Percentiles rank a stretch among this genome's conserved stretches.
Conservation (phyloP, 2,888 invertebrate genomes). For the Protonemura montana region DNA sequence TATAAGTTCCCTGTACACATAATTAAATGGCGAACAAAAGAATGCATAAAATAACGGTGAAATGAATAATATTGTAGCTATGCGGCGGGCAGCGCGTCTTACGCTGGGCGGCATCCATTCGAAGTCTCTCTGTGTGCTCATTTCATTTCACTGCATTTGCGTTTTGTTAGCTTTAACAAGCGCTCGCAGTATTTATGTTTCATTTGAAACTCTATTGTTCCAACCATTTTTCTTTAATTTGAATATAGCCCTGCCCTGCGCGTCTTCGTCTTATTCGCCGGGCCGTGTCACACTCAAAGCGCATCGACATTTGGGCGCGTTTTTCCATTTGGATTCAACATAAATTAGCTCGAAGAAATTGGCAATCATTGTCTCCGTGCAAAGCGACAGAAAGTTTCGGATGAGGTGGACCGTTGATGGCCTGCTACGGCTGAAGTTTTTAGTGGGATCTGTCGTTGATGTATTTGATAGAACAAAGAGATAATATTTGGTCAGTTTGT, state of each 20-base stretch:
- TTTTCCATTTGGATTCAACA: no score
- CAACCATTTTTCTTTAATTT: slow-evolving; percentile 14
- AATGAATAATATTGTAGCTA: slow-evolving; percentile 27
- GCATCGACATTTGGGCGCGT: neutral
- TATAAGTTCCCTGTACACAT: neutral
- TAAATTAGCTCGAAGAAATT: no score
- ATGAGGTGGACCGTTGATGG: no score
- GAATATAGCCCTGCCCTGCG: neutral
- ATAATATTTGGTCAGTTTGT: no score
- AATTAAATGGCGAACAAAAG: slow-evolving; percentile 19
- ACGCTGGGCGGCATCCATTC: neutral
- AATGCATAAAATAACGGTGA: neutral
- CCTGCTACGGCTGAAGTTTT: no score
- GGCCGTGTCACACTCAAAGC: neutral
- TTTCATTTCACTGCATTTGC: slow-evolving; percentile 32
- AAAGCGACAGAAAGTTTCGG: neutral
- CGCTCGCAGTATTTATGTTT: slow-evolving; percentile 25
- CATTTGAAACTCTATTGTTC: slow-evolving; percentile 30
- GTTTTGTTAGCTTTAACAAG: slow-evolving; percentile 26
- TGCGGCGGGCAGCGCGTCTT: neutral
- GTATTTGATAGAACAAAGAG: no score
- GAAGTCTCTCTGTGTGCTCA: neutral
- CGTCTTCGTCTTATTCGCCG: neutral
- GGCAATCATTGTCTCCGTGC: neutral
- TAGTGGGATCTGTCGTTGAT: no score